Conservation (phyloP, 2,113 vertebrate species). For the Tupaia tana region DNA sequence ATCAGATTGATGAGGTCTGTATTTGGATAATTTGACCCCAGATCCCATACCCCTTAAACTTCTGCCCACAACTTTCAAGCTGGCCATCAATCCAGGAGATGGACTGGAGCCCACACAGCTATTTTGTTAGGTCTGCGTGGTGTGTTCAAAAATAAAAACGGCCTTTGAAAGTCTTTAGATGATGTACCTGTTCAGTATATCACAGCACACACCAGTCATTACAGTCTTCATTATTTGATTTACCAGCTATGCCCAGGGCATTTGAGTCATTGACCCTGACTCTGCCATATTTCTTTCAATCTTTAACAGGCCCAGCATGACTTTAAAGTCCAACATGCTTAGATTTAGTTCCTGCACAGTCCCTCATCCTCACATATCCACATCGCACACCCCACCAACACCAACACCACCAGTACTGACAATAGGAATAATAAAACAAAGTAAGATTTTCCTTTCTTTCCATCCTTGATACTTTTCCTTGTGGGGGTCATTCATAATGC, state of each 20-base stretch:
- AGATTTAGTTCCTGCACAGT: background rate
- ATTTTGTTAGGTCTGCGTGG: background rate
- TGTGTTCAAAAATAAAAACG: background rate
- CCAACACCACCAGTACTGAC: background rate
- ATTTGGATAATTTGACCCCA: background rate
- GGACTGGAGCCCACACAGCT: background rate
- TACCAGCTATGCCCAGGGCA: background rate
- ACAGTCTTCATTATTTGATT: background rate
- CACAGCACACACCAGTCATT: background rate
- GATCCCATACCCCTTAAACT: background rate
- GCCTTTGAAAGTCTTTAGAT: background rate
- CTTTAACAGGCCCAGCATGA: background rate
- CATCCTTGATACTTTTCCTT: background rate
- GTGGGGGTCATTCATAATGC: background rate
- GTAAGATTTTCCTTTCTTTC: background rate
- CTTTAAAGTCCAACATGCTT: background rate
- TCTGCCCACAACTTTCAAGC: background rate
- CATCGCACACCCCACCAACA: background rate
- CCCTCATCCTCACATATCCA: background rate
- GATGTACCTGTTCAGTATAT: background rate
- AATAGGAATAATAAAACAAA: slow-evolving; percentile 9
- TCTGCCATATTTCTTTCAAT: background rate
- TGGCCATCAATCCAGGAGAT: background rate
- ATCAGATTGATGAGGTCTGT: background rate
- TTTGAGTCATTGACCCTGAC: background rate